Base-by-base conservation (phyloP, 2,888 invertebrate genomes). In the Melanostoma mellinum region DNA sequence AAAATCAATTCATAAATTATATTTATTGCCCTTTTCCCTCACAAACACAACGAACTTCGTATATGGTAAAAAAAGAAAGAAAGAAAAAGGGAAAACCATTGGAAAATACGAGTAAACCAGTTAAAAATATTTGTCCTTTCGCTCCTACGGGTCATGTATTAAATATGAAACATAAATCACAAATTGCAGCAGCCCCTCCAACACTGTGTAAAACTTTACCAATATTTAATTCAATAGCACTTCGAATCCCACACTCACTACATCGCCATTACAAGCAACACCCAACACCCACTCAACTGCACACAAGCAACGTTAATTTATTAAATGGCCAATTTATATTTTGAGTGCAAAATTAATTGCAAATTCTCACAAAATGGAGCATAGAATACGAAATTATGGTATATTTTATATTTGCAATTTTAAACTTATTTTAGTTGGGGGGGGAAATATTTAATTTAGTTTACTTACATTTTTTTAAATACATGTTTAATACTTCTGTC, bases 1-100 rank as follows among this genome's bases (percentile, higher is more conserved):
- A 71, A 76, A 81, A 76, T 76, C 63, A 76, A 80, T 81, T 76
- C 80, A 81, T 76, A 81, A 60, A 81, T 75, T 60, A 71, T 42
- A 76, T 71, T 81, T 75, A 81, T 76, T 71, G 60, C 53, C 53
- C 73, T 36, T 20, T 20, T 20, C 20, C 1, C 20, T 20, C 20
- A 20, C 20, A 20, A 20, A 20, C 20, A 20, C 20, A 4, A 40
- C 44, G 33, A 75, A 60, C 10, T 10, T 42, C 46, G 36, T n/a
- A 36, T 36, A 1, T 5, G n/a, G 38, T n/a, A 42, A n/a, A 60
- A 60, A 44, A 8, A 46, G 32, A 6, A 50, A 38, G 50, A 20
- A 2, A 44, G 44, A 6, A 30, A 61, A 1, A 46, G 48, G 10
- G 46, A 32, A 32, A 32, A 32, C n/a, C 3, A 50, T 50, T 52